Conservation (phyloP, 2,113 vertebrate species). For the Litocranius walleri region DNA sequence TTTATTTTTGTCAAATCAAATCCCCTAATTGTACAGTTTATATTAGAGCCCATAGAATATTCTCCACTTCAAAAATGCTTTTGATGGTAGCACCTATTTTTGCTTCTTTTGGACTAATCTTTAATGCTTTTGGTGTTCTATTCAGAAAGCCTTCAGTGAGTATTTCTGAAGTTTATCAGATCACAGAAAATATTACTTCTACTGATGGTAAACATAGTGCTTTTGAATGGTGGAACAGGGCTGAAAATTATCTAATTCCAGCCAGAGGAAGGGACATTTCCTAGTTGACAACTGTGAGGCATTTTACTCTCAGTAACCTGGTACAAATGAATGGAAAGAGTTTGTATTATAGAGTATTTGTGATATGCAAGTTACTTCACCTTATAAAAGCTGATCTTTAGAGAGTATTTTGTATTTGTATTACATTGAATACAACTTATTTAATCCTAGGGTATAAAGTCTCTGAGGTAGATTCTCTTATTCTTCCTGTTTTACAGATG, state of each 20-base stretch:
- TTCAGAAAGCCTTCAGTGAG: background rate
- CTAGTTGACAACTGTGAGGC: background rate
- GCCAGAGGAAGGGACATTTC: background rate
- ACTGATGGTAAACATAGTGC: background rate
- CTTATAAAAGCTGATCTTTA: background rate
- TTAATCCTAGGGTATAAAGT: background rate
- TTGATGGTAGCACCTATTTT: background rate
- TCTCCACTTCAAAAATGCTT: background rate
- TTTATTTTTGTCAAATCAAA: background rate
- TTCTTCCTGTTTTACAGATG: background rate
- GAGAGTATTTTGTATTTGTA: background rate
- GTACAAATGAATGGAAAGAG: background rate
- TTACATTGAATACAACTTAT: background rate
- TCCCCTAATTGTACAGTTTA: background rate
- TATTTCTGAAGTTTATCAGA: background rate
- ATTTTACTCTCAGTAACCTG: background rate
- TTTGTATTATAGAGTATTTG: background rate
- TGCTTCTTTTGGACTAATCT: background rate
- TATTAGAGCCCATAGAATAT: background rate
- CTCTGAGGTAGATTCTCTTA: background rate
- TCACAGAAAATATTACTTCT: background rate
- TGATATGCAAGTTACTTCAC: background rate
- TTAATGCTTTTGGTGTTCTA: background rate
- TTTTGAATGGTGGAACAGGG: background rate
- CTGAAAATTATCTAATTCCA: background rate